Conservation (phyloP, 2,888 invertebrate species). For the Ceraclea dissimilis region DNA sequence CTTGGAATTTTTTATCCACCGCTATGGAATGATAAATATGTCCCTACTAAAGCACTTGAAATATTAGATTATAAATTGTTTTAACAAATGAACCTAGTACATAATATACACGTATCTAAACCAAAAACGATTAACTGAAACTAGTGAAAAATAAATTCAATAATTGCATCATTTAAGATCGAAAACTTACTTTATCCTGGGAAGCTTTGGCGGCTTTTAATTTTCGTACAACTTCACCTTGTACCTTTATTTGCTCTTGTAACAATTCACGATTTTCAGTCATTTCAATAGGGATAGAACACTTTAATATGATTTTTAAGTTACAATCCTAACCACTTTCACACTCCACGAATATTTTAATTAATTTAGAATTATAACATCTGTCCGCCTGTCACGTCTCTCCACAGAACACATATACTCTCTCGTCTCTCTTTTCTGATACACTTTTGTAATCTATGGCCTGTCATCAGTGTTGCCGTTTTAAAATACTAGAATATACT, state of each 20-base stretch:
- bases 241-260: slow-evolving; percentile 56
- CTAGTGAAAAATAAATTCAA: not conserved
- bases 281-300: slow-evolving; percentile 30
- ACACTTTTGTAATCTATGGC: too few species aligned
- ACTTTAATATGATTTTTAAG: too few species aligned
- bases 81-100: not conserved
- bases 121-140: too few species aligned
- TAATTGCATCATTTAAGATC: slow-evolving; percentile 18
- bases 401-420: not conserved
- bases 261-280: slow-evolving; percentile 46
- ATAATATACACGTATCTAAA: too few species aligned
- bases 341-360: not conserved
- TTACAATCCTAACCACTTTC: slow-evolving; percentile 5
- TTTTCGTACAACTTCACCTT: slow-evolving; percentile 76
- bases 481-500: too few species aligned
- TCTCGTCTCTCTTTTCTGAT: too few species aligned
- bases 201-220: slow-evolving; percentile 74
- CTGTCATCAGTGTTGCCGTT: too few species aligned
- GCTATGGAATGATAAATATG: not conserved
- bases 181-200: slow-evolving; percentile 57
- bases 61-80: not conserved
- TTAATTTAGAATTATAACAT: too few species aligned
- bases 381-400: not conserved
- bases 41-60: too few species aligned
- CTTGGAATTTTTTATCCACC: not conserved